A percentile compares a stretch with the other conserved stretches of the same genome.
Conservation (phyloP, 2,888 invertebrate genomes). For the Andricus quercusramuli region DNA sequence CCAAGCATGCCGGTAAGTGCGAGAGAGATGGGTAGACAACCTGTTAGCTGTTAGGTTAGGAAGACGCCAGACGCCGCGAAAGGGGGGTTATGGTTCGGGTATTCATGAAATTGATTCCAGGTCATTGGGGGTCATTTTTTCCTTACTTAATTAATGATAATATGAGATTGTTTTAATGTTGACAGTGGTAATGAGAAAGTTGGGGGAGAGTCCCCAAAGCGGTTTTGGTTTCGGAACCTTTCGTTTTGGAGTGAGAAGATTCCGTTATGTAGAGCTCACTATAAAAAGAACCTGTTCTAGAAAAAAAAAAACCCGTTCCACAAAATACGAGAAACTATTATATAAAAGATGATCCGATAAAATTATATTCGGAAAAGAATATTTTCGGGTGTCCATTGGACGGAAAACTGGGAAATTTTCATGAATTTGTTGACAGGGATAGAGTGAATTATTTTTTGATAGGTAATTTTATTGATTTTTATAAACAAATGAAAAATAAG, state of each 20-base stretch:
- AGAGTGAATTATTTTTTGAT: too few species aligned
- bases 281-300: constrained; percentile 39
- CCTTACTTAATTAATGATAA: neutral
- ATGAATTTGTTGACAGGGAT: too few species aligned
- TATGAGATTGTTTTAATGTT: neutral
- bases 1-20: constrained; percentile 48
- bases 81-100: neutral
- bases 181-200: neutral
- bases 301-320: constrained; percentile 18
- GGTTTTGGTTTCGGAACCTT: neutral
- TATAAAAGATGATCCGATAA: neutral
- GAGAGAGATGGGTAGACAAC: constrained; percentile 68
- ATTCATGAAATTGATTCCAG: neutral
- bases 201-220: neutral
- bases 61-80: constrained; percentile 15
- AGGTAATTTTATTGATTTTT: too few species aligned
- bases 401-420: too few species aligned
- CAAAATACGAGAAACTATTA: constrained; percentile 28
- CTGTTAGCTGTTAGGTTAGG: constrained; percentile 63
- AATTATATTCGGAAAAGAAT: neutral
- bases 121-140: neutral
- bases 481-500: too few species aligned
- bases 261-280: constrained; percentile 24
- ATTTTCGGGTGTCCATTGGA: neutral
- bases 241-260: constrained; percentile 11